Evolutionary conservation across 2,113 vertebrate genomes (phyloP), one percentile per base, ranked within the genome.

Genomic region (Conger conger): DNA sequence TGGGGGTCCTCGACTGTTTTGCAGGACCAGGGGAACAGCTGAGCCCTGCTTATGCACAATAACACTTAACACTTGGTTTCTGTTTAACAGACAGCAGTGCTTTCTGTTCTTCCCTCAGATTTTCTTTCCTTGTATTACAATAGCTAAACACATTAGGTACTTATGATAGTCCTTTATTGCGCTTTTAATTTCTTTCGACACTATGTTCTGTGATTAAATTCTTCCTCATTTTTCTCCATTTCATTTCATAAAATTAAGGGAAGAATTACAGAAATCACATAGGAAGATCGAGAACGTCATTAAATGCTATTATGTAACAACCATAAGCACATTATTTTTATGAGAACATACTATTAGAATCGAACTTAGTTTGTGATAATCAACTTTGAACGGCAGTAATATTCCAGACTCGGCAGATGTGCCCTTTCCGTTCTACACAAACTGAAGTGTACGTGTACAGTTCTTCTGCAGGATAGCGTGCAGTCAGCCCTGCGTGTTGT

Each of bases 141-240:
- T 27, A 3, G 20, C n/a, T 73, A 33, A 73, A 73, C 68, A 73
- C 5, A 73, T n/a, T n/a, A 73, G 68, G 27, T 33, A 73, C 27
- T 73, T 27, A 33, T n/a, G n/a, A 33, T 11, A 33, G 76, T n/a
- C n/a, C 13, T 53, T 78, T 84, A 20, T 53, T 76, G 30, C 23
- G 20, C 68, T 84, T 77, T 9, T 78, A 54, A 84, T 76, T 50
- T 57, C 27, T 78, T 78, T 84, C 17, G 23, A 68, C 76, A 16
- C 76, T 18, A 78, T 35, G 3, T 79, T 84, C 50, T 45, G 4
- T 23, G 42, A 78, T 84, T 84, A 54, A 35, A 54, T 33, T 1
- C 35, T 37, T 38, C 18, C 27, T 38, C 78, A 79, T 79, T 38
- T 78, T 78, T 79, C 78, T 84, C 60, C 11, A 13, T 83, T 83